phyloP scores from a whole-genome alignment of 2,113 vertebrate genomes.

The Sula dactylatra region DNA sequence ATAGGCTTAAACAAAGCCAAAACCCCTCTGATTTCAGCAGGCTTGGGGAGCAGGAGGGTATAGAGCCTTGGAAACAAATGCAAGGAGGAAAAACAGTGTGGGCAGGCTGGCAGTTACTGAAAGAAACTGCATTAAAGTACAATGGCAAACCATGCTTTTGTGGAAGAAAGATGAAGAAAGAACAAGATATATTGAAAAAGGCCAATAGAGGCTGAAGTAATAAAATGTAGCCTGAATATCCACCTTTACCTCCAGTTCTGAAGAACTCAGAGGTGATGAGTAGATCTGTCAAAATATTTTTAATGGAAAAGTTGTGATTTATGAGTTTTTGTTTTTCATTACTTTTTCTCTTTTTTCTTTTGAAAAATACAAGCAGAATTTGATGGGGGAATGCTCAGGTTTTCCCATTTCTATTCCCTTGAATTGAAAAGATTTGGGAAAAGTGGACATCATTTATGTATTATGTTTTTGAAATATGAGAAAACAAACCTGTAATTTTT shows the following conservation, averaged over 20 bases:
- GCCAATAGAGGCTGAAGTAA: conserved; percentile 23
- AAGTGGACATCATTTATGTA: neutral
- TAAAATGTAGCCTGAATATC: conserved; percentile 38
- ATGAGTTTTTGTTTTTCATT: conserved; percentile 5
- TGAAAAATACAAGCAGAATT: neutral
- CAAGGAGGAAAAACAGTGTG: accelerated
- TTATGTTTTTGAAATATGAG: neutral
- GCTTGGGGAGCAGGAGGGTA: neutral
- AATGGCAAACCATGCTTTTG: neutral
- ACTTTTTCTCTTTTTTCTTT: neutral
- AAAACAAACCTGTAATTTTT: neutral
- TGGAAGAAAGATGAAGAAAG: neutral
- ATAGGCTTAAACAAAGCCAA: neutral
- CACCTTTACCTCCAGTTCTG: conserved; percentile 24
- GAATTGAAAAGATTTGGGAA: neutral
- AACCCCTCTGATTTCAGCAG: neutral
- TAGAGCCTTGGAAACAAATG: neutral
- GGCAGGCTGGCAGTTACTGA: neutral
- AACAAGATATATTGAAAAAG: conserved; percentile 1
- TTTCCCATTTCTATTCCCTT: neutral
- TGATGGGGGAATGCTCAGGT: neutral
- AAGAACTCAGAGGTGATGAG: neutral
- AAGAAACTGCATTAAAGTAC: neutral
- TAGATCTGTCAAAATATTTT: conserved; percentile 44
- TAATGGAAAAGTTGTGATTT: conserved; percentile 46